Evolutionary conservation across 2,797 vertebrate genomes (phyloP), one percentile per base, ranked within the genome.

Genomic region (Morelia viridis): DNA sequence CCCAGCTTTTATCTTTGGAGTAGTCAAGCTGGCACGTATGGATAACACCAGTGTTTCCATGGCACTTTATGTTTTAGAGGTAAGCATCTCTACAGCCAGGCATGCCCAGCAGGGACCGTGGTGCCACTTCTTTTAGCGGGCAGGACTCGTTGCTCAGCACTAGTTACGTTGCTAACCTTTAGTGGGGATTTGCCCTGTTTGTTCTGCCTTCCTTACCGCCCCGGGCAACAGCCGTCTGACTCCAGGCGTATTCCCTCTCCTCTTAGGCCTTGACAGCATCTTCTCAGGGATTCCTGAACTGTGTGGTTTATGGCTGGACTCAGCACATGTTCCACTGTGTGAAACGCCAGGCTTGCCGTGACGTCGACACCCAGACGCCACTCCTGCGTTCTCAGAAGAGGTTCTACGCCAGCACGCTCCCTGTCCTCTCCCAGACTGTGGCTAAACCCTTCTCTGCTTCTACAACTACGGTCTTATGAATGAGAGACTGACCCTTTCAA

Each of bases 271-370:
- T 99, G 90, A 98, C 98, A 46, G 98, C 98, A 0, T 97, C 98
- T 90, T 99, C 99, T 31, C 99, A 99, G 95, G 99, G 99, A 11
- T 98, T 98, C 86, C 96, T 99, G 92, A 99, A 99, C 98, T 98
- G 97, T 90, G 92, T 98, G 62, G 97, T 98, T 22, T 99, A 98
- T 0, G 98, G 98, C 31, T 99, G 98, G 98, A 99, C 98, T 0
- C 97, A 97, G 83, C 96, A 97, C 31, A 89, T 88, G 90, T 97
- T 98, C 88, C 97, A 96, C 28, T 95, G 94, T 0, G 95, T 98
- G 85, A 97, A 98, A 87, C 95, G 96, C 93, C 64, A 93, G 3
- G 28, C 97, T 91, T 94, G 93, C 50, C 96, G 97, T 3, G 98
- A 99, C 0, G 96, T 96, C 0, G 96, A 99, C 97, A 99, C 98